Conservation (phyloP, 2,888 invertebrate species). For the Xestia c-nigrum region DNA sequence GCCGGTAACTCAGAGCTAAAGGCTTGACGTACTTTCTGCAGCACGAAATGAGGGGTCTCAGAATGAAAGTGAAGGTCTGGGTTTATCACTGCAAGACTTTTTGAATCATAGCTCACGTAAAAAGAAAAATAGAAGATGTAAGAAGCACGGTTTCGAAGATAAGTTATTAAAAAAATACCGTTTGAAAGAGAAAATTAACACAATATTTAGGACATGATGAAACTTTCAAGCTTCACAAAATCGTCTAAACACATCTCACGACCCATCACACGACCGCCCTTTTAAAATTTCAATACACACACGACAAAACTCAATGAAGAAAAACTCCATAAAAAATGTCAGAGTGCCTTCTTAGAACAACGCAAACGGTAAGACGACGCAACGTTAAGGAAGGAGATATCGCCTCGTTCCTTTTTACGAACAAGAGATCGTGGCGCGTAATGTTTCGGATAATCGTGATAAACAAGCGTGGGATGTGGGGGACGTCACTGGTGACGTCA, state of each 20-base stretch:
- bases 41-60: too few relatives aligned
- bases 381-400: conserved; percentile 67
- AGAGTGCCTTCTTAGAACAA: conserved; percentile 58
- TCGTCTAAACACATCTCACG: too few relatives aligned
- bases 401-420: conserved; percentile 68
- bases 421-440: conserved; percentile 66
- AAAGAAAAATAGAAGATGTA: too few relatives aligned
- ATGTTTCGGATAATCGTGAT: conserved; percentile 67
- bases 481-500: conserved; percentile 56
- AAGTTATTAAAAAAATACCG: too few relatives aligned
- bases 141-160: too few relatives aligned
- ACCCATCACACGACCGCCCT: background rate
- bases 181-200: background rate
- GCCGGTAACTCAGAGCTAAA: too few relatives aligned
- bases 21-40: too few relatives aligned
- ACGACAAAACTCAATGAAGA: conserved; percentile 46
- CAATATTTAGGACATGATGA: background rate
- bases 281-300: conserved; percentile 20
- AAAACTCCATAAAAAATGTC: conserved; percentile 57
- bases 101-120: too few relatives aligned
- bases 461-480: conserved; percentile 59
- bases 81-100: too few relatives aligned
- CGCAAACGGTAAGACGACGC: conserved; percentile 50
- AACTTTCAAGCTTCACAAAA: background rate
- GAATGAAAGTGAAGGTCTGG: too few relatives aligned